Base-by-base conservation (phyloP, 1,140 invertebrate species). In the Glomeris maerens region DNA sequence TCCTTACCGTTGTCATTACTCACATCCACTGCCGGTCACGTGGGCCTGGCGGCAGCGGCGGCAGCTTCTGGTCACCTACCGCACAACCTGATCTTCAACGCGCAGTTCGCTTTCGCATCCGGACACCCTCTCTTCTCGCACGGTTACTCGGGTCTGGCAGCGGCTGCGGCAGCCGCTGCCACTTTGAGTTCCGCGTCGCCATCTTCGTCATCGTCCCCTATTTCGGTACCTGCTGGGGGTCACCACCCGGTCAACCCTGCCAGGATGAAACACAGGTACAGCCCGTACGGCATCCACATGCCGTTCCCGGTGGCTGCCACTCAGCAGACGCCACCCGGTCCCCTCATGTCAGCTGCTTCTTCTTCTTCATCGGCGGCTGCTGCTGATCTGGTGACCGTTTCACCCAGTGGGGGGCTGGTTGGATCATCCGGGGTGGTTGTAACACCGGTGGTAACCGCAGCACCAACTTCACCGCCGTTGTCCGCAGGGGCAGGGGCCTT, bases 1-100 rank as follows among this genome's bases (percentile, higher is more conserved):
- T 45, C 57, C 52, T 27, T 58, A 28, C 55, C 55, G n/a, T 51
- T 58, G 13, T 56, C 55, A 2, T 47, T 57, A 10, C 51, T 58
- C 27, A 55, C 57, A 39, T 55, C 40, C 10, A 10, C 55, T 2
- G 27, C 42, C 10, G 52, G 52, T 4, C 52, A 39, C n/a, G 52
- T 44, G 10, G 40, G 47, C 26, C 73, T 61, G 4, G 73, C 73
- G 51, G 69, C 74, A 1, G 72, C 70, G 1, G 36, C 47, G 5
- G 47, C 49, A 27, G 40, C 49, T 26, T 17, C 39, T 41, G 20
- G 42, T 14, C 25, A 44, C 14, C 73, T 81, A 55, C 80, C 78
- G 53, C 80, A 79, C 3, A 80, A 81, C 31, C 72, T 89, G 60
- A 70, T 89, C 20, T 83, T 88, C 65, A 88, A 88, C 64, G 81